phyloP scores from a whole-genome alignment of 2,888 invertebrate species.

The Rhodophaea formosa region DNA sequence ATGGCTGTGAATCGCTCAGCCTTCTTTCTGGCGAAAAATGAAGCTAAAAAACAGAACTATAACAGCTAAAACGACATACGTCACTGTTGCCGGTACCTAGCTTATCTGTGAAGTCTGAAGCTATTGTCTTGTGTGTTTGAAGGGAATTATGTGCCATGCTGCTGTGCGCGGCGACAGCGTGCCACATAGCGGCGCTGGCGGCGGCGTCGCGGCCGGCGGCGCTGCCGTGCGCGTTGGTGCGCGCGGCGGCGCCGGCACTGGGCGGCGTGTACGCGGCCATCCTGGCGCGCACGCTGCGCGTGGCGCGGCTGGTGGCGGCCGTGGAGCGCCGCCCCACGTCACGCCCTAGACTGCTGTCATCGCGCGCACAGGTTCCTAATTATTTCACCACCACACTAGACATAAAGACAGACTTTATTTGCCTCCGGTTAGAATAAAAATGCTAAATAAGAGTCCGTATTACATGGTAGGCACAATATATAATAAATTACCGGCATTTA shows the following conservation, averaged over 20 bases:
- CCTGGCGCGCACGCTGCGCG: constrained; percentile 44
- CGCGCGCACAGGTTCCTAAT: constrained; percentile 78
- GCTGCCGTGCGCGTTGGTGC: constrained; percentile 36
- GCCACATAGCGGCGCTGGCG: constrained; percentile 82
- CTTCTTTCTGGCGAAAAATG: too few species aligned
- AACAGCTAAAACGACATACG: too few species aligned
- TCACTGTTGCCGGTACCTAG: too few species aligned
- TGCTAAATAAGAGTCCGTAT: too few species aligned
- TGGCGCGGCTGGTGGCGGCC: constrained; percentile 44
- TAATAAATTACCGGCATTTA: too few species aligned
- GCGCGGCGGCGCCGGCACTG: constrained; percentile 43
- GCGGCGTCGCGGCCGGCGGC: constrained; percentile 65
- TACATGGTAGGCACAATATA: too few species aligned
- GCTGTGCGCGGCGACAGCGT: constrained; percentile 53
- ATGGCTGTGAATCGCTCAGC: too few species aligned
- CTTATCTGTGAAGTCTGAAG: too few species aligned
- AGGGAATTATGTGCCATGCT: constrained; percentile 86
- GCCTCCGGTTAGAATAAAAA: too few species aligned
- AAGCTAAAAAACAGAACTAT: too few species aligned
- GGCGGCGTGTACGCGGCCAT: constrained; percentile 47
- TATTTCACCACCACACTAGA: too few species aligned
- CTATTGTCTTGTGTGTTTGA: background rate
- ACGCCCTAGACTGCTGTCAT: constrained; percentile 38
- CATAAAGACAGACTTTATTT: too few species aligned
- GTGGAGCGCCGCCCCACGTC: constrained; percentile 51